Conservation (phyloP, 1,140 invertebrate species). For the Solenopsis invicta region DNA sequence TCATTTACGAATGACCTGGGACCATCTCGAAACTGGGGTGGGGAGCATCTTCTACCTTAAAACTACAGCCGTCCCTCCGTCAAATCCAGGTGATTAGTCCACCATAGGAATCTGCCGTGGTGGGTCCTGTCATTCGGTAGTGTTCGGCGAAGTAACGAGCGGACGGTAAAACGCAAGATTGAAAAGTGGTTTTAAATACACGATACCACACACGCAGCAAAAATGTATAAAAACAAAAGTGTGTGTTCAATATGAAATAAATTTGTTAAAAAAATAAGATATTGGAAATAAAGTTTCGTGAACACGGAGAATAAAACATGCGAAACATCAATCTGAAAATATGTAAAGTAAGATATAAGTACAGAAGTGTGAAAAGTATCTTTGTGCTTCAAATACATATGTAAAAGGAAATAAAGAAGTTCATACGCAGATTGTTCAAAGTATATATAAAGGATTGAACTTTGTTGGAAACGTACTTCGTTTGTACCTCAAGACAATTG, state of each 20-base stretch:
- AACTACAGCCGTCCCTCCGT: constrained; percentile 35
- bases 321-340: not conserved
- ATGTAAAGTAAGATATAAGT: not conserved
- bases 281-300: not conserved
- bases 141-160: not conserved
- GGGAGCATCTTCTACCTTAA: constrained; percentile 42
- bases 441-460: too few relatives aligned
- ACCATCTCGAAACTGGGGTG: constrained; percentile 45
- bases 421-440: not conserved
- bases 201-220: not conserved
- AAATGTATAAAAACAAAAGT: not conserved
- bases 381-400: not conserved
- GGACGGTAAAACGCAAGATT: not conserved
- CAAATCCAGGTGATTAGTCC: constrained; percentile 29
- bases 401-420: not conserved
- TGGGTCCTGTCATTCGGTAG: constrained; percentile 32
- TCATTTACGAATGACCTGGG: constrained; percentile 56
- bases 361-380: not conserved
- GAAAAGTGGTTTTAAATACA: not conserved
- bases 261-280: not conserved
- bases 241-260: not conserved
- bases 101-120: not conserved
- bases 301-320: not conserved
- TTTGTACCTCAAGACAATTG: not conserved
- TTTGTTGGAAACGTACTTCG: not conserved